phyloP scores from a whole-genome alignment of 2,797 vertebrate species.

The Pangasius krempfi region DNA sequence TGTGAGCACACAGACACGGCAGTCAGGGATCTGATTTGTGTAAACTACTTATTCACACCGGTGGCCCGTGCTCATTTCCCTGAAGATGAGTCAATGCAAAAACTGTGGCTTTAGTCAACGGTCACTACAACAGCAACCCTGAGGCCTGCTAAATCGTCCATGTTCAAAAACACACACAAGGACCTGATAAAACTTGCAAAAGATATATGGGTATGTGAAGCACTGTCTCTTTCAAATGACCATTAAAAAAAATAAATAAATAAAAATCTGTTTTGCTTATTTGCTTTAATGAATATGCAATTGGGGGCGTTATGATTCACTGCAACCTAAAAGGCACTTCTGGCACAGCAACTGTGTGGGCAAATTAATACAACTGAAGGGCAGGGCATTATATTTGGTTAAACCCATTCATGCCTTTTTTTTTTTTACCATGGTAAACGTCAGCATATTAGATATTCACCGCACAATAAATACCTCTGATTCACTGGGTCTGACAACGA shows the following conservation, averaged over 20 bases:
- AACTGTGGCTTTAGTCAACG: not conserved
- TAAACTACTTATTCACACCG: not conserved
- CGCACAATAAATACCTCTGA: too few species aligned
- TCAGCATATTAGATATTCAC: not conserved
- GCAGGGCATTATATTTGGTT: not conserved
- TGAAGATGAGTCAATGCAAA: slow-evolving; percentile 9
- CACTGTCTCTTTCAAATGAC: not conserved
- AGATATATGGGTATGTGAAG: too few species aligned
- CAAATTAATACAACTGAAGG: not conserved
- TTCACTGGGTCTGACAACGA: not conserved
- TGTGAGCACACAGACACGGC: not conserved
- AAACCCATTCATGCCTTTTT: not conserved
- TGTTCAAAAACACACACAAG: not conserved
- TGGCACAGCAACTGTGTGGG: not conserved
- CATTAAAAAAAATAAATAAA: not conserved
- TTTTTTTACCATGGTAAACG: not conserved
- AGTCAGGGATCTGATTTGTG: not conserved
- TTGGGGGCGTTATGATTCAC: not conserved
- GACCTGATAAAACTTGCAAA: not conserved
- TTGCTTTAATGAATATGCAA: not conserved
- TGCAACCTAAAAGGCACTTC: not conserved
- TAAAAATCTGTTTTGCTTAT: not conserved
- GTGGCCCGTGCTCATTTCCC: not conserved
- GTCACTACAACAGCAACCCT: not conserved
- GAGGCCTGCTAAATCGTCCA: not conserved